Conservation (phyloP, 2,113 vertebrate genomes). For the Grammomys surdaster region DNA sequence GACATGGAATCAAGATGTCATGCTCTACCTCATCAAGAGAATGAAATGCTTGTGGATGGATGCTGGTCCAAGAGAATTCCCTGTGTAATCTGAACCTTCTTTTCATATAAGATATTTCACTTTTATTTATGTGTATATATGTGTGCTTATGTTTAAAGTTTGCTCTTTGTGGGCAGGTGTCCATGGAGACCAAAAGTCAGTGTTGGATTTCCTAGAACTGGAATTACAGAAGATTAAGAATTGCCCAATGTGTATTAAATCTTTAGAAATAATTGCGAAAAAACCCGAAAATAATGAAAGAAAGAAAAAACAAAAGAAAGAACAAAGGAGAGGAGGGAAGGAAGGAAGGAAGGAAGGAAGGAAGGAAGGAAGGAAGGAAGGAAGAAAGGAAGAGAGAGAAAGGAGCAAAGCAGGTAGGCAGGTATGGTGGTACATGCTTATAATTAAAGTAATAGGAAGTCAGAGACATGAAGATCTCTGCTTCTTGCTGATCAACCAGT, state of each 20-base stretch:
- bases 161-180: not conserved
- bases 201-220: not conserved
- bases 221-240: not conserved
- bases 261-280: too few relatives aligned
- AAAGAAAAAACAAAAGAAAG: too few relatives aligned
- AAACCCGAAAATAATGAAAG: not conserved
- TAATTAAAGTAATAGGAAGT: too few relatives aligned
- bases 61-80: not conserved
- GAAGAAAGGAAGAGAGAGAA: too few relatives aligned
- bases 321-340: too few relatives aligned
- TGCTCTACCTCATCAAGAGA: fast-evolving
- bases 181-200: too few relatives aligned
- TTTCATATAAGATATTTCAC: not conserved
- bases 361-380: not conserved
- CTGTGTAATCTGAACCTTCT: not conserved
- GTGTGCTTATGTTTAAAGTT: not conserved
- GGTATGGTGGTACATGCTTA: not conserved
- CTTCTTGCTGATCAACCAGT: not conserved
- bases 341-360: too few relatives aligned
- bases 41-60: not conserved
- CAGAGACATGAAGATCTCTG: not conserved
- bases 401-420: not conserved
- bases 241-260: not conserved
- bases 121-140: not conserved
- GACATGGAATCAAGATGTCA: not conserved